Evolutionary conservation across 1,140 invertebrate species (phyloP).

Genomic region (Hesperophylax magnus): DNA sequence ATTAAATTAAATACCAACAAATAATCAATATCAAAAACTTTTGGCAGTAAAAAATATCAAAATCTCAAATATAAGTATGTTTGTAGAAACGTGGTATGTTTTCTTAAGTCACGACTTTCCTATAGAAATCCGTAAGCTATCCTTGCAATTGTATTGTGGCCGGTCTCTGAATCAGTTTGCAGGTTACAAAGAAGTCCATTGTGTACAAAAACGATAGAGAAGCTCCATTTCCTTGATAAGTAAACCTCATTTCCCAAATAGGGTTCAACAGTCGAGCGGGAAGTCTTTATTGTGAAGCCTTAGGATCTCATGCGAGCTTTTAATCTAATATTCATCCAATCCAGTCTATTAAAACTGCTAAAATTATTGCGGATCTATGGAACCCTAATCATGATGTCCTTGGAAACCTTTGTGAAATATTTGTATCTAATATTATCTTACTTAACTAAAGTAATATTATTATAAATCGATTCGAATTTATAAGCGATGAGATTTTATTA

Average conservation of each 20-base stretch:
- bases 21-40: too few species aligned
- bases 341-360: not conserved
- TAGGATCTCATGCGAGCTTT: slow-evolving; percentile 8
- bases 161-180: slow-evolving; percentile 45
- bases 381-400: too few species aligned
- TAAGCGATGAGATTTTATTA: too few species aligned
- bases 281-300: slow-evolving; percentile 28
- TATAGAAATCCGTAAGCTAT: slow-evolving; percentile 36
- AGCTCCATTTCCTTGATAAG: slow-evolving; percentile 58
- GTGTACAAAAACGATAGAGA: slow-evolving; percentile 52
- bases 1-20: too few species aligned
- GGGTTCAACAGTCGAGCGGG: slow-evolving; percentile 40
- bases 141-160: slow-evolving; percentile 51
- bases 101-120: not conserved
- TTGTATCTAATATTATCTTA: too few species aligned
- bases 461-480: too few species aligned
- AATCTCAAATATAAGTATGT: too few species aligned
- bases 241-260: slow-evolving; percentile 56
- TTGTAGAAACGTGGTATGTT: too few species aligned
- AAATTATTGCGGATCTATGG: not conserved
- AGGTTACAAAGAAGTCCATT: slow-evolving; percentile 51
- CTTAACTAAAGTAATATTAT: too few species aligned
- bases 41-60: too few species aligned
- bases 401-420: too few species aligned
- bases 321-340: not conserved